phyloP scores from a whole-genome alignment of 1,140 invertebrate genomes.

The Apis cerana region DNA sequence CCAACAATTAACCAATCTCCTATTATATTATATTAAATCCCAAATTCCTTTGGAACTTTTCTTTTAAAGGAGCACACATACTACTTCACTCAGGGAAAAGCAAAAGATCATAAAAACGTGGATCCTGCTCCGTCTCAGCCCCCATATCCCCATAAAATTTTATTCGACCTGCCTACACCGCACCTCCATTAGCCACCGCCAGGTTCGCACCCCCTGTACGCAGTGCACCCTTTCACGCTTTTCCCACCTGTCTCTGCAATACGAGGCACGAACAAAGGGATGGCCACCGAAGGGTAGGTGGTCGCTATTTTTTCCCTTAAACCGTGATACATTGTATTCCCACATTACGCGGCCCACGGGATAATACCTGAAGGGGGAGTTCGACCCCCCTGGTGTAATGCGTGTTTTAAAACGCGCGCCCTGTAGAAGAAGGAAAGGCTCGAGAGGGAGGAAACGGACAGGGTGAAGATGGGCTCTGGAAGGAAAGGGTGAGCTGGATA shows the following conservation, averaged over 20 bases:
- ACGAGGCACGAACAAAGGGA: slow-evolving; percentile 36
- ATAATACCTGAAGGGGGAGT: slow-evolving; percentile 52
- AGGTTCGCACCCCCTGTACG: slow-evolving; percentile 51
- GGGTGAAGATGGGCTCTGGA: slow-evolving; percentile 38
- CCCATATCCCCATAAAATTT: slow-evolving; percentile 70
- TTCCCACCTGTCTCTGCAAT: slow-evolving; percentile 42
- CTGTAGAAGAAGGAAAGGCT: neutral
- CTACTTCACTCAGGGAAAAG: no score
- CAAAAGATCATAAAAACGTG: neutral
- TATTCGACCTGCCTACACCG: slow-evolving; percentile 69
- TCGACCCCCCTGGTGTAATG: slow-evolving; percentile 28
- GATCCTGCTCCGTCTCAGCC: neutral
- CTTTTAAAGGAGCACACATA: no score
- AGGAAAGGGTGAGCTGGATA: slow-evolving; percentile 45
- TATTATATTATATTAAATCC: no score
- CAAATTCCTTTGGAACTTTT: no score
- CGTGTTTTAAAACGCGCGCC: slow-evolving; percentile 41
- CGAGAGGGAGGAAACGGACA: neutral
- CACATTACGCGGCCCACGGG: slow-evolving; percentile 45
- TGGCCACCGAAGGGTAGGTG: slow-evolving; percentile 9
- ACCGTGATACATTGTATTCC: slow-evolving; percentile 41
- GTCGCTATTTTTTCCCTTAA: slow-evolving; percentile 52
- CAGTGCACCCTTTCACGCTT: slow-evolving; percentile 44
- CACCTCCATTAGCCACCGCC: slow-evolving; percentile 72
- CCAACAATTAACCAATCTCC: no score